phyloP scores from a whole-genome alignment of 37 sponge, comb jelly and placozoan genomes.

The Eunapius fragilis region DNA sequence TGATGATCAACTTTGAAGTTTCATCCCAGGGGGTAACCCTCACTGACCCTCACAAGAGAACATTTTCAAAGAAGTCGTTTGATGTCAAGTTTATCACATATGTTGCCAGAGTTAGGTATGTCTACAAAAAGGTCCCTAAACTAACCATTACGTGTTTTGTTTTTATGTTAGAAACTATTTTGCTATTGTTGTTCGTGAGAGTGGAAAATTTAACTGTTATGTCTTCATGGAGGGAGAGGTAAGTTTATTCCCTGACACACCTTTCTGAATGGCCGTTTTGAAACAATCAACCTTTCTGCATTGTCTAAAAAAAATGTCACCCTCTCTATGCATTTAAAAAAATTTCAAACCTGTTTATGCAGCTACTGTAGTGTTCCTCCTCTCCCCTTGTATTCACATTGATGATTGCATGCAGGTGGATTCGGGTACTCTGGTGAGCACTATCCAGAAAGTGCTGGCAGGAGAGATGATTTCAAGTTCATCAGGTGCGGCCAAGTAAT shows the following conservation, averaged over 20 bases:
- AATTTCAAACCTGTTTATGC: too few species aligned
- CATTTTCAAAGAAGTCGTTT: constrained; percentile 37
- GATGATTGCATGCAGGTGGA: constrained; percentile 42
- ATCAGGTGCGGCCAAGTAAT: neutral
- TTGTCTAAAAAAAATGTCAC: too few species aligned
- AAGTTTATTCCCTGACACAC: neutral
- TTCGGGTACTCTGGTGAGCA: constrained; percentile 52
- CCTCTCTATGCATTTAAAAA: too few species aligned
- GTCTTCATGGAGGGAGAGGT: constrained; percentile 63
- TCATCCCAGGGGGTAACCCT: constrained; percentile 35
- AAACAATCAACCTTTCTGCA: too few species aligned
- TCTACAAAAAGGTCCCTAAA: neutral
- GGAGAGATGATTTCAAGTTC: neutral
- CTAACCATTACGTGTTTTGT: neutral
- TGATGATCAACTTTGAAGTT: constrained; percentile 52
- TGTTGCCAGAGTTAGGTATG: constrained; percentile 61
- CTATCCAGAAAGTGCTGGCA: constrained; percentile 44
- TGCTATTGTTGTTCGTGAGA: constrained; percentile 57
- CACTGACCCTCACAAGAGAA: constrained; percentile 43
- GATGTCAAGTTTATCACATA: constrained; percentile 61
- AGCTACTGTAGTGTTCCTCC: neutral
- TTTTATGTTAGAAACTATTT: constrained; percentile 49
- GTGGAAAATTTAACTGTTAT: constrained; percentile 38
- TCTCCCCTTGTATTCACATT: neutral
- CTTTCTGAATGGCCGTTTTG: neutral